Evolutionary conservation across 2,113 vertebrate genomes (phyloP).

Genomic region (Cochlearius cochlearius): DNA sequence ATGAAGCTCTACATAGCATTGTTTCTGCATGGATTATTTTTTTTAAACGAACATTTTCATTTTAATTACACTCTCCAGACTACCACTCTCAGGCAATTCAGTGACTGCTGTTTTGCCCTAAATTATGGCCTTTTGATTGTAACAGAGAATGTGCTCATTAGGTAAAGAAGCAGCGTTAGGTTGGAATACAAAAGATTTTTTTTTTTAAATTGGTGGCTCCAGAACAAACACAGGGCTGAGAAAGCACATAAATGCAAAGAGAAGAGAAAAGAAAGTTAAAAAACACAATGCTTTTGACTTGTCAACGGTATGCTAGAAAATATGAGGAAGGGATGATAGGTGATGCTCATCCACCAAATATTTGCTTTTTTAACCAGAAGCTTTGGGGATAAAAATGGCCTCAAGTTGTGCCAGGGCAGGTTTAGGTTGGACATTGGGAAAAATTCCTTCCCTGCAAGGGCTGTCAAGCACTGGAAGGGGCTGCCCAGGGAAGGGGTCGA

Average conservation of each 20-base stretch:
- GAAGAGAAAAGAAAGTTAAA: not conserved
- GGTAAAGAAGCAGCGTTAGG: not conserved
- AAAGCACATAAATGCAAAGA: not conserved
- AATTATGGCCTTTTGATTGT: not conserved
- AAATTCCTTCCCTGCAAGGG: too few species aligned
- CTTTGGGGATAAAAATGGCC: not conserved
- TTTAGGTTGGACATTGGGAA: too few species aligned
- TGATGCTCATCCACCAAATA: not conserved
- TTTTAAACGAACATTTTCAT: not conserved
- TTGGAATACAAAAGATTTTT: not conserved
- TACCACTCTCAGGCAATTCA: not conserved
- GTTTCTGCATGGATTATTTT: rapidly evolving
- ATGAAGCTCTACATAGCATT: not conserved
- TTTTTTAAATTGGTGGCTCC: not conserved
- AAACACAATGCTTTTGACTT: not conserved
- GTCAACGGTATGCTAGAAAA: not conserved
- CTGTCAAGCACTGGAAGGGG: too few species aligned
- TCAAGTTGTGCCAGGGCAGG: too few species aligned
- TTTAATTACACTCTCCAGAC: not conserved
- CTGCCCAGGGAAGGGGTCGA: too few species aligned
- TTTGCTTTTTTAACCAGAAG: not conserved
- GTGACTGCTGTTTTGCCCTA: not conserved
- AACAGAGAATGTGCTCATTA: not conserved
- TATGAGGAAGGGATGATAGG: not conserved
- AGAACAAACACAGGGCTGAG: not conserved